Percentiles rank a stretch among this genome's conserved stretches.
Evolutionary conservation across 2,797 vertebrate genomes (phyloP).

Genomic region (Sardinella longiceps): DNA sequence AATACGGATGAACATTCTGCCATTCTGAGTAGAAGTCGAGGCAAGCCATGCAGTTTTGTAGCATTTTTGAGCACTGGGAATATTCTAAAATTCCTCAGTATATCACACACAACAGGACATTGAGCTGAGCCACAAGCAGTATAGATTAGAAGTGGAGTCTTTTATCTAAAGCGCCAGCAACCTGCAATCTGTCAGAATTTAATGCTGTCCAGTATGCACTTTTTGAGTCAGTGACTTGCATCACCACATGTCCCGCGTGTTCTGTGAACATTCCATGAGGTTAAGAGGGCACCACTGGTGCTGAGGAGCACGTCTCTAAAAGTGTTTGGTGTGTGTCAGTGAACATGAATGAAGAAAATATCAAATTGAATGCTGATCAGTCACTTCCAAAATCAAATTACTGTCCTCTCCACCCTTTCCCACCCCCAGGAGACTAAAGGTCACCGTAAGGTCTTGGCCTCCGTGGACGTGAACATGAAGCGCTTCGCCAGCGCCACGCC

Average conservation of each 20-base stretch:
- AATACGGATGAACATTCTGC: too few species aligned
- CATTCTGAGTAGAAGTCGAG: background rate
- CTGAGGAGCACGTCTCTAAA: background rate
- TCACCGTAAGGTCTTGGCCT: constrained; percentile 84
- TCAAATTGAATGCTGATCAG: background rate
- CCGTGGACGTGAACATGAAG: constrained; percentile 83
- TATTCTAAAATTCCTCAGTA: too few species aligned
- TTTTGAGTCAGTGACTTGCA: too few species aligned
- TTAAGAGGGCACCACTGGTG: too few species aligned
- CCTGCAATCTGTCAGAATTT: too few species aligned
- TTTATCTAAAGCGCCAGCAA: too few species aligned
- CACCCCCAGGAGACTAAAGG: constrained; percentile 85
- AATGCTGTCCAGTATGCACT: too few species aligned
- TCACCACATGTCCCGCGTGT: background rate
- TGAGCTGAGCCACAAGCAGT: background rate
- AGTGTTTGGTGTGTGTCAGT: background rate
- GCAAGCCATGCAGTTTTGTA: background rate
- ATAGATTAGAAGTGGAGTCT: too few species aligned
- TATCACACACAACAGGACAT: background rate
- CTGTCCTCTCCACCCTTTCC: background rate
- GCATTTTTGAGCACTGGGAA: background rate
- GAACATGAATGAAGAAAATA: background rate
- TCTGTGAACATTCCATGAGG: background rate
- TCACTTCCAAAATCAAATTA: background rate
- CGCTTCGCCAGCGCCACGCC: constrained; percentile 78